Evolutionary conservation across 2,113 vertebrate species (phyloP).

Genomic region (Xiphophorus couchianus): DNA sequence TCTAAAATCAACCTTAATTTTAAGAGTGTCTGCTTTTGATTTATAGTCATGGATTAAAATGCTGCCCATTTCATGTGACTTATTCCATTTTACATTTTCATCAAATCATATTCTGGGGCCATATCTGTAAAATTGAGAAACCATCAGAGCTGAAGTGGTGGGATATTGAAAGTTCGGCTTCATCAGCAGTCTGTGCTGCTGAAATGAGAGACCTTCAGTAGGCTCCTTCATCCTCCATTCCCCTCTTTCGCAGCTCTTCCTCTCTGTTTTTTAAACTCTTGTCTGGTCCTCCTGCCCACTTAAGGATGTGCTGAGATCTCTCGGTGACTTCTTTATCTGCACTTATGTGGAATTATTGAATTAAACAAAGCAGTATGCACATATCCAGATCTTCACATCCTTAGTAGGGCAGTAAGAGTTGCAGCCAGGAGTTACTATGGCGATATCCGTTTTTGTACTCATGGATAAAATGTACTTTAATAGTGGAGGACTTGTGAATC

Average conservation of each 20-base stretch:
- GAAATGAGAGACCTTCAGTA: conserved; percentile 71
- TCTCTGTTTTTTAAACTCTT: conserved; percentile 53
- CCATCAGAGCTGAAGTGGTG: conserved; percentile 73
- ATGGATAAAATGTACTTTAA: conserved; percentile 17
- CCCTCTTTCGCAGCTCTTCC: conserved; percentile 31
- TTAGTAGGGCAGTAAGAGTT: conserved; percentile 28
- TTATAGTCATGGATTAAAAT: conserved; percentile 73
- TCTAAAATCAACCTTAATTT: conserved; percentile 62
- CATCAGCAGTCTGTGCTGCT: conserved; percentile 80
- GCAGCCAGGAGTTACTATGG: conserved; percentile 5
- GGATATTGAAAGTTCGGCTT: conserved; percentile 80
- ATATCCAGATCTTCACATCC: conserved; percentile 37
- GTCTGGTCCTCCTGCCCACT: conserved; percentile 51
- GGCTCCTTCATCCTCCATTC: conserved; percentile 42
- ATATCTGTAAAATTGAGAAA: conserved; percentile 82
- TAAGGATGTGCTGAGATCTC: conserved; percentile 52
- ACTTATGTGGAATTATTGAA: conserved; percentile 61
- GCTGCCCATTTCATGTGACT: conserved; percentile 70
- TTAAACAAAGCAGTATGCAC: conserved; percentile 42
- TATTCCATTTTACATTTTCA: conserved; percentile 78
- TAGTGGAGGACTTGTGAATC: conserved; percentile 22
- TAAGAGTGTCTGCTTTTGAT: conserved; percentile 70
- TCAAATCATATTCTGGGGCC: conserved; percentile 75
- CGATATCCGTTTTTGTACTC: conserved; percentile 26
- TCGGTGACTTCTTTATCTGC: conserved; percentile 52